These are phyloP conservation scores for Eudasyphora cyanicolor DNA, from an alignment of 2,888 invertebrate genomes.

Conservation along the genomic window DNA sequence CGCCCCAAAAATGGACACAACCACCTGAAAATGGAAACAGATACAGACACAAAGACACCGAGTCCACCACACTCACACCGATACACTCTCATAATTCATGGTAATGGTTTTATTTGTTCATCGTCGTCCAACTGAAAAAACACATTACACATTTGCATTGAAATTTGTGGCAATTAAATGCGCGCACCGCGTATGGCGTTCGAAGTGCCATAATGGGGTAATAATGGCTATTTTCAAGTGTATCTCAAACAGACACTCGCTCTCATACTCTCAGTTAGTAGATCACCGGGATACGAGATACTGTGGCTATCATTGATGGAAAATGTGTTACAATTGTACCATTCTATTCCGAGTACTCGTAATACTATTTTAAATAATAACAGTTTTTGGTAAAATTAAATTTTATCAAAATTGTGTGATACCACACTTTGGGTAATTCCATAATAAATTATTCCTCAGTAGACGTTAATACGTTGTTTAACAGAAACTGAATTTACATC, in stretches of 20 bases:
- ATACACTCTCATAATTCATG: slow-evolving; percentile 55
- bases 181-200: slow-evolving; percentile 14
- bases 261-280: background rate
- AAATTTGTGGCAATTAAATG: slow-evolving; percentile 62
- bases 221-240: slow-evolving; percentile 46
- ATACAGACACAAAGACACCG: slow-evolving; percentile 26
- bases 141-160: slow-evolving; percentile 46
- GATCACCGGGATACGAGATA: no score
- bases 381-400: no score
- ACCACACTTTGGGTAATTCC: no score
- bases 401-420: no score
- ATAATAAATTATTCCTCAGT: no score
- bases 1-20: slow-evolving; percentile 45
- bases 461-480: no score
- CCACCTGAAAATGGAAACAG: slow-evolving; percentile 62
- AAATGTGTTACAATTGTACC: no score
- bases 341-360: no score
- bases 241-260: background rate
- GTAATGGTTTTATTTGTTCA: slow-evolving; percentile 54
- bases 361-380: no score
- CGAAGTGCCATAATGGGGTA: slow-evolving; percentile 5
- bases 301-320: no score
- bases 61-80: slow-evolving; percentile 19
- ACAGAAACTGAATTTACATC: no score
- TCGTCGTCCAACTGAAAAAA: no score